A percentile compares a stretch with the other conserved stretches of the same genome.
phyloP scores from a whole-genome alignment of 2,797 vertebrate species.

The Catamblyrhynchus diadema region DNA sequence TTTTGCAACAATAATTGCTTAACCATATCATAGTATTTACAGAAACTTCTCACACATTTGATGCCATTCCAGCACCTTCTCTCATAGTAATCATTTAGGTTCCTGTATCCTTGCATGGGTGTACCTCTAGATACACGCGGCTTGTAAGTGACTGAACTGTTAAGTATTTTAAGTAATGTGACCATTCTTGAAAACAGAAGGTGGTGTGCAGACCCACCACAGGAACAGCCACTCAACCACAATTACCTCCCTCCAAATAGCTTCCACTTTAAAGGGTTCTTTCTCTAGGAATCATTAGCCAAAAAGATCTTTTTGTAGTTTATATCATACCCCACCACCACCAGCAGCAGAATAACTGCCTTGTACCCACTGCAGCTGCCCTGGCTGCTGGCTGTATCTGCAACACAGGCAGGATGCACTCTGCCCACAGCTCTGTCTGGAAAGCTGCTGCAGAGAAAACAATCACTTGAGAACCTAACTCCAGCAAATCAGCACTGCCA shows the following conservation, averaged over 20 bases:
- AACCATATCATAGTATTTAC: not conserved
- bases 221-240: not conserved
- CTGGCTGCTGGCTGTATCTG: not conserved
- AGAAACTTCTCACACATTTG: not conserved
- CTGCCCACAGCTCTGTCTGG: not conserved
- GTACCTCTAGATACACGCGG: not conserved
- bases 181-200: not conserved
- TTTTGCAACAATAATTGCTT: not conserved
- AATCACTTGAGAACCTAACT: not conserved
- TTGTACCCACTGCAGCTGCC: not conserved
- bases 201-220: not conserved
- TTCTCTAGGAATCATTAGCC: not conserved
- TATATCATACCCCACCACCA: not conserved
- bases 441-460: not conserved
- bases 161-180: not conserved
- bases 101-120: not conserved
- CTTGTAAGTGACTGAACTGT: not conserved
- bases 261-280: not conserved
- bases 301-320: not conserved
- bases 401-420: not conserved
- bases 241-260: not conserved
- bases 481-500: not conserved
- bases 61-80: not conserved
- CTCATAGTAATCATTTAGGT: not conserved
- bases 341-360: not conserved